Conservation (phyloP, 2,888 invertebrate genomes). For the Napeogenes sylphis region DNA sequence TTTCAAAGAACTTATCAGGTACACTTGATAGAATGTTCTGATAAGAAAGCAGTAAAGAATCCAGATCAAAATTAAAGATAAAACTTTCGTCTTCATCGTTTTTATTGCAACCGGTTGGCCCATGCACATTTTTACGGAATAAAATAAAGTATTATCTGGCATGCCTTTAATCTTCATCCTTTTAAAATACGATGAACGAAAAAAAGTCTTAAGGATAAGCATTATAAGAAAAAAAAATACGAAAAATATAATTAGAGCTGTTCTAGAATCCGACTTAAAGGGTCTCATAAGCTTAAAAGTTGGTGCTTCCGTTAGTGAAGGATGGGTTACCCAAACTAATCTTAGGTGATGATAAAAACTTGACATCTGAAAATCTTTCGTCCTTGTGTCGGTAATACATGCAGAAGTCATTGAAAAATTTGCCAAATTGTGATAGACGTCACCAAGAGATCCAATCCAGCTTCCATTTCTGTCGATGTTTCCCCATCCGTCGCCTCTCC, state of each 20-base stretch:
- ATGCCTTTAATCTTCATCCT: slow-evolving; percentile 24
- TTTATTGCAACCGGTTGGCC: slow-evolving; percentile 45
- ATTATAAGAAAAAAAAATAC: slow-evolving; percentile 43
- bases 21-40: slow-evolving; percentile 62
- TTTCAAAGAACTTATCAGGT: slow-evolving; percentile 56
- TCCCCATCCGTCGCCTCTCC: slow-evolving; percentile 56
- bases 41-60: slow-evolving; percentile 59
- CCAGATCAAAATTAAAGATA: slow-evolving; percentile 47
- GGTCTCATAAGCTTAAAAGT: slow-evolving; percentile 59
- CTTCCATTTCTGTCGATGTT: slow-evolving; percentile 45
- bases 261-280: slow-evolving; percentile 42
- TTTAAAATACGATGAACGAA: slow-evolving; percentile 34
- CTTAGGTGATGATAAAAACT: slow-evolving; percentile 39
- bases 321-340: slow-evolving; percentile 57
- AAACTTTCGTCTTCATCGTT: slow-evolving; percentile 14
- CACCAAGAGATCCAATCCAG: slow-evolving; percentile 63
- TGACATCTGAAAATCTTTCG: slow-evolving; percentile 54
- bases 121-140: slow-evolving; percentile 48
- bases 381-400: slow-evolving; percentile 50
- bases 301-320: slow-evolving; percentile 44
- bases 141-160: slow-evolving; percentile 37
- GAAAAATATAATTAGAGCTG: slow-evolving; percentile 47
- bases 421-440: slow-evolving; percentile 53
- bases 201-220: slow-evolving; percentile 40
- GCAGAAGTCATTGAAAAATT: slow-evolving; percentile 65